These are phyloP conservation scores for Accipiter cooperii DNA, from an alignment of 2,113 vertebrate species.

Conservation along the genomic window DNA sequence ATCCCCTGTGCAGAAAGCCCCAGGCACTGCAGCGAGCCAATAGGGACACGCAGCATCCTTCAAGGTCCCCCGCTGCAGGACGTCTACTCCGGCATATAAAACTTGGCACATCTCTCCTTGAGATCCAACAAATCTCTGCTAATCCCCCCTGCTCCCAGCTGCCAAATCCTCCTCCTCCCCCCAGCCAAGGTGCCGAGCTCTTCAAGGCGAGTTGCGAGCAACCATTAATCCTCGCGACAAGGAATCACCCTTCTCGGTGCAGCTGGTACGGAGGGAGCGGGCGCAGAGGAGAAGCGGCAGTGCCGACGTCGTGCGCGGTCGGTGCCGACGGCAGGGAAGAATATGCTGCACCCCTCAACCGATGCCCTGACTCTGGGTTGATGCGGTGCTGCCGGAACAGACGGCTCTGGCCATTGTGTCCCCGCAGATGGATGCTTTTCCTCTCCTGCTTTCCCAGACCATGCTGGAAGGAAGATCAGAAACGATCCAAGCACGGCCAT, in stretches of 20 bases:
- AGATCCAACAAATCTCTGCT: slow-evolving; percentile 42
- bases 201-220: not conserved
- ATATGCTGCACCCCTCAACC: not conserved
- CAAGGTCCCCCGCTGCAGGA: not conserved
- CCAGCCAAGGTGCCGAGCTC: not conserved
- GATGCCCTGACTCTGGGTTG: not conserved
- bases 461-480: not conserved
- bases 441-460: not conserved
- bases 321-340: not conserved
- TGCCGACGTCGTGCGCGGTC: fast-evolving
- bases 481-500: fast-evolving
- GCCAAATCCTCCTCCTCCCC: not conserved
- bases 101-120: slow-evolving; percentile 16
- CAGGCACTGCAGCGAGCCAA: not conserved
- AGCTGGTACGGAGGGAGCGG: fast-evolving
- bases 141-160: not conserved
- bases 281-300: fast-evolving
- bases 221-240: not conserved
- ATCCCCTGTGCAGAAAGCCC: not conserved
- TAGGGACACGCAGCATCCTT: not conserved
- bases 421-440: not conserved
- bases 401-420: fast-evolving
- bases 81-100: not conserved
- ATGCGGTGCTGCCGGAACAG: not conserved
- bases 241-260: fast-evolving